These are phyloP conservation scores for Prionailurus bengalensis DNA, from an alignment of 2,113 vertebrate species.

Conservation along the genomic window DNA sequence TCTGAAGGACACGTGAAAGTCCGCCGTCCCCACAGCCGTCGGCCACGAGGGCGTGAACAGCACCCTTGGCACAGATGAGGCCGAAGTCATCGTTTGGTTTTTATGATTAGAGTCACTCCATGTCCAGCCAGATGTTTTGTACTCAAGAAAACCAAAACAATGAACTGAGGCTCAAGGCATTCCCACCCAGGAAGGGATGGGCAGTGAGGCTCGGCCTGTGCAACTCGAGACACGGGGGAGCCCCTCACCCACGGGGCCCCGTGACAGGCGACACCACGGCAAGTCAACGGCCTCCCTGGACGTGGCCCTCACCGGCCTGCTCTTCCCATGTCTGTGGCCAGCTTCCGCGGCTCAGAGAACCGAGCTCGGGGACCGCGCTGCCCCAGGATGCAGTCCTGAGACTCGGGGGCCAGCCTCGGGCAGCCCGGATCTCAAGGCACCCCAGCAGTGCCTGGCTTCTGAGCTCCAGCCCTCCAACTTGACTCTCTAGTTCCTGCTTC, in stretches of 20 bases:
- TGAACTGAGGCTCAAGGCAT: not conserved
- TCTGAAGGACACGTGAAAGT: not conserved
- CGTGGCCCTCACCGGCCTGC: not conserved
- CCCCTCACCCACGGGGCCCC: accelerated
- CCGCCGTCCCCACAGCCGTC: not conserved
- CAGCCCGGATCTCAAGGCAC: too few species aligned
- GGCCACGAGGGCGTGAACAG: not conserved
- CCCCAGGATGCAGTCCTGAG: not conserved
- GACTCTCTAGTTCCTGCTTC: not conserved
- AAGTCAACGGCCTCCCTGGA: not conserved
- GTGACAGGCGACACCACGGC: accelerated
- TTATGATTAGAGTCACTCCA: not conserved
- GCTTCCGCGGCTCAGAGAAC: not conserved
- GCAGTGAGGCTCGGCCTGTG: accelerated
- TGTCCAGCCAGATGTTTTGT: not conserved
- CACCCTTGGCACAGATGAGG: not conserved
- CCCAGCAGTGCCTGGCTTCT: not conserved
- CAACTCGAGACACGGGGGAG: not conserved
- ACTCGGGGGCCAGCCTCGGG: not conserved
- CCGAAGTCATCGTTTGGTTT: not conserved
- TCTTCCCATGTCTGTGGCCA: not conserved
- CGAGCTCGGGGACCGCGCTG: not conserved
- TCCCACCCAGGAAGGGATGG: not conserved
- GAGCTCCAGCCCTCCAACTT: too few species aligned
- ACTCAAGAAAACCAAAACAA: not conserved